Evolutionary conservation across 64 coral and sea anemone species (phyloP), one percentile per base, ranked within the genome.

Genomic region (Orbicella faveolata): DNA sequence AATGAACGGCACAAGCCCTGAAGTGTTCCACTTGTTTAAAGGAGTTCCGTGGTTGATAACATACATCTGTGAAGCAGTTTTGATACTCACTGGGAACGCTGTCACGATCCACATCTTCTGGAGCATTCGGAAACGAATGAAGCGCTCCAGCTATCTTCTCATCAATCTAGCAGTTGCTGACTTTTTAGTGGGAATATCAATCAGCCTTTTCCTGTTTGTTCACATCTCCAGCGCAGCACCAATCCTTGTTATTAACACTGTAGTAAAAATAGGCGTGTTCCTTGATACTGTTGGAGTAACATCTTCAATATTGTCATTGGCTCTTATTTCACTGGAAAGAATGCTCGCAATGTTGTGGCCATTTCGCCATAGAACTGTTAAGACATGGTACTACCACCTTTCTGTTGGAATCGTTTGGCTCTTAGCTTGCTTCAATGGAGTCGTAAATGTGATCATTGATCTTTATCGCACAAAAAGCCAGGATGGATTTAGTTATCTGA

Each of bases 271-370:
- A 23, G 33, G 15, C 6, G 21, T 80, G 61, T 61, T 61, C n/a
- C 14, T 62, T 17, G 78, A 80, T 61, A 15, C 61, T 6, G 16
- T 62, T 6, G 78, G 53, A 34, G 13, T 80, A 61, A 9, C 61
- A 62, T 17, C 78, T 30, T 90, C 88, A 3, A 20, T 90, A 39
- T 79, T 90, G 10, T 80, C 88, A 9, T 53, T 90, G n/a, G 68
- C 77, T 15, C 20, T 73, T 8, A 90, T 90, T 33, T 78, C 77
- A 53, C 39, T 90, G 3, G 88, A 90, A 51, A 48, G 88, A 68
- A 79, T 90, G 61, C 34, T 34, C 21, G 88, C 88, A 6, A 81
- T 79, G 9, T 72, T 77, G 77, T 90, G 68, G 20, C 88, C 88
- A 25, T 57, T 90, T 59, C 70, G 33, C 15, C 79, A 90, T 34